Evolutionary conservation across 2,113 vertebrate species (phyloP), one percentile per base, ranked within the genome.

Genomic region (Balaenoptera acutorostrata): DNA sequence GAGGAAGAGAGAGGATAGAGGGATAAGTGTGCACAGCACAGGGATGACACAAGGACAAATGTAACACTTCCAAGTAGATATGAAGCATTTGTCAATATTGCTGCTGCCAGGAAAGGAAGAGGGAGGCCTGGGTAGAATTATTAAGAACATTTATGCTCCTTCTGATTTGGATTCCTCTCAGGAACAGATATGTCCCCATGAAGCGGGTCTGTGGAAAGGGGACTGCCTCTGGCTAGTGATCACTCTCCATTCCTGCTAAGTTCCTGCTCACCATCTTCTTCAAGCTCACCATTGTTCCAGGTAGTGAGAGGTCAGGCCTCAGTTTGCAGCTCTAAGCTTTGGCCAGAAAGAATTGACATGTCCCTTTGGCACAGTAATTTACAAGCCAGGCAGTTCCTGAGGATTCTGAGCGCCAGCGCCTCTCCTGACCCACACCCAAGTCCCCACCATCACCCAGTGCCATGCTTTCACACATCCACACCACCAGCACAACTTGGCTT

Each of bases 391-490:
- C 27, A 69, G 46, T 61, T 36, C 6, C 36, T 20, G 21, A 87
- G 25, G n/a, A 6, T 49, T 64, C 41, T 68, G 55, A 87, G 27
- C 13, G 0, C 5, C 31, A 14, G 49, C 2, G 3, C 1, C 7
- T 39, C 49, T 74, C 29, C 11, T 52, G n/a, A 55, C 31, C 10
- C 23, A 23, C 8, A 20, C 69, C 2, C 1, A 0, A 0, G 8
- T 36, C 13, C 36, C 41, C 23, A 36, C 23, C 13, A 5, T 25
- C 3, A 3, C 11, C 2, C 3, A 2, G 27, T 27, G 10, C 27
- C 82, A 23, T 2, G 14, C 8, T 21, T 33, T 20, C 14, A 9
- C 13, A 17, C 3, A 36, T n/a, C 3, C 9, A 8, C 6, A 14
- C 52, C 9, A 6, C 33, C 10, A 5, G 29, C 25, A 10, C 25